Percentiles rank a stretch among this genome's conserved stretches.
These are phyloP conservation scores for Caenorhabditis briggsae DNA, from an alignment of 1,140 invertebrate genomes.

Conservation along the genomic window DNA sequence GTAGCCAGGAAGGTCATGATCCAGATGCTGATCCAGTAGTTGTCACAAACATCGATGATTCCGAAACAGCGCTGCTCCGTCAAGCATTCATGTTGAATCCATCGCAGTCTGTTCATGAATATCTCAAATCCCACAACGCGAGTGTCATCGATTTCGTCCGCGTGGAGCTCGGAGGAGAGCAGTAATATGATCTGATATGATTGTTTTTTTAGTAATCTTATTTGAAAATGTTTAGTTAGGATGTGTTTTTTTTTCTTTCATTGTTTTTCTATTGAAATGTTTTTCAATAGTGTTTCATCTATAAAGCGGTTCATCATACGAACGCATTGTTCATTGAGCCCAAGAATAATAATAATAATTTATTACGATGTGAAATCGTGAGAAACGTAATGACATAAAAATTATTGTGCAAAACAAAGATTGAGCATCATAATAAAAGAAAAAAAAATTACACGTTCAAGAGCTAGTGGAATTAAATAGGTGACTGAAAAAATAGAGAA, in stretches of 20 bases:
- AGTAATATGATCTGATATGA: slow-evolving; percentile 18
- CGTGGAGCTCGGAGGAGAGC: slow-evolving; percentile 68
- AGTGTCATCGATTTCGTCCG: slow-evolving; percentile 72
- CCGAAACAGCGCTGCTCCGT: slow-evolving; percentile 73
- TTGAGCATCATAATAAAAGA: too few relatives aligned
- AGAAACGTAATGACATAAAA: too few relatives aligned
- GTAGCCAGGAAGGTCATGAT: slow-evolving; percentile 37
- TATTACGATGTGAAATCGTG: too few relatives aligned
- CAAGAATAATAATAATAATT: too few relatives aligned
- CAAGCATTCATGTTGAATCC: slow-evolving; percentile 77
- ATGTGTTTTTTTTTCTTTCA: not conserved
- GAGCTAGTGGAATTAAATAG: too few relatives aligned
- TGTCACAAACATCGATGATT: slow-evolving; percentile 69
- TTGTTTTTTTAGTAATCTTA: not conserved
- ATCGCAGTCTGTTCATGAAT: slow-evolving; percentile 72
- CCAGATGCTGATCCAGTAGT: slow-evolving; percentile 36
- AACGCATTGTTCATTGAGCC: too few relatives aligned
- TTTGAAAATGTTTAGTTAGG: slow-evolving; percentile 4
- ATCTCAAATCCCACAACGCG: slow-evolving; percentile 72
- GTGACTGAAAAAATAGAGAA: too few relatives aligned
- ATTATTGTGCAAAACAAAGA: too few relatives aligned
- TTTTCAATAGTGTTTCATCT: too few relatives aligned
- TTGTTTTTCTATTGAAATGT: not conserved
- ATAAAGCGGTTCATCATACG: too few relatives aligned
- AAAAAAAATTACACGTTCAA: too few relatives aligned